Base-by-base conservation (phyloP, 2,113 vertebrate species). In the Girardinichthys multiradiatus region DNA sequence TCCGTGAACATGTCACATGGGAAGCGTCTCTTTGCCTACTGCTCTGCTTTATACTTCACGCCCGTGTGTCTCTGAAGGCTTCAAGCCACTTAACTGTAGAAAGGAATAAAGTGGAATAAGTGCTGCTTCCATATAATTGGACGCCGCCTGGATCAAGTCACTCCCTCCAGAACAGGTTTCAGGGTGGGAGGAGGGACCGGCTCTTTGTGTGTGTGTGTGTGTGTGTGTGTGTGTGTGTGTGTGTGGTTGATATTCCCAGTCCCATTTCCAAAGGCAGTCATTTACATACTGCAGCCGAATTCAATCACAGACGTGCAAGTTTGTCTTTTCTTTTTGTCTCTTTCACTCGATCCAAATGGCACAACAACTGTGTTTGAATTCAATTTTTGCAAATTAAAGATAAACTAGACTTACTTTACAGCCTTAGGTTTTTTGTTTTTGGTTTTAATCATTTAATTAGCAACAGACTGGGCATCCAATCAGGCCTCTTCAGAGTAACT, bases 41-140 rank as follows among this genome's bases (percentile, higher is more conserved):
- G 71, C 79, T 60, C 72, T 80, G 76, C 70, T 82, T 79, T 74
- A 76, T 72, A 81, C 84, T 68, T 77, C 76, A 14, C 81, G 77
- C 67, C 67, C 19, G 42, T 45, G 42, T 7, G 83, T 78, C 90
- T 87, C 82, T 68, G 75, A 84, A 79, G 82, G 85, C 81, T 91
- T 85, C 83, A 75, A 85, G 89, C 83, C 89, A 87, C 89, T 87
- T 83, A 86, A 89, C 86, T 90, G 90, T 72, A 90, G 88, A 82
- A 80, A 61, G 84, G 76, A 87, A 90, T 92, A 88, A 89, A 91
- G 90, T 91, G 87, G 82, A 85, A 87, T 83, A 89, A 88, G 88
- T 87, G 87, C 86, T 90, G 89, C 91, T 86, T 79, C 84, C 90
- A 89, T 87, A 87, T 92, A 91, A 93, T 92, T 91, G 90, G 90